A percentile compares a stretch with the other conserved stretches of the same genome.
Evolutionary conservation across 2,888 invertebrate genomes (phyloP).

Genomic region (Meiosimyza decipiens): DNA sequence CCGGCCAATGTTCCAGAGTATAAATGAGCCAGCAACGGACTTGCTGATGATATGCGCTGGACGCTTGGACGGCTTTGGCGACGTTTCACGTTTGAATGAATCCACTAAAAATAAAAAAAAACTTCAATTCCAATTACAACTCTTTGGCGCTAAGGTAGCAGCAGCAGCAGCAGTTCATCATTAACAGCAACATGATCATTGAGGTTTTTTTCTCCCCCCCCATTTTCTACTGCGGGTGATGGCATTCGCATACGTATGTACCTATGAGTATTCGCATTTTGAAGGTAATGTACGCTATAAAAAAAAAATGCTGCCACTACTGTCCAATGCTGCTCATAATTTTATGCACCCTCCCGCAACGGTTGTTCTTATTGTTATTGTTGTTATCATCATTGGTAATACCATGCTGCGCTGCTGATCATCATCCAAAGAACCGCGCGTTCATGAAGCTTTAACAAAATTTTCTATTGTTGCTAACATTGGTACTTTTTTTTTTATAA

Average conservation of each 20-base stretch:
- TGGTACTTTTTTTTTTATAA: no score
- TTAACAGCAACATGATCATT: neutral
- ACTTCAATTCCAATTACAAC: neutral
- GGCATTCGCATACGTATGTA: neutral
- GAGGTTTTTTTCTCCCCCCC: conserved; percentile 23
- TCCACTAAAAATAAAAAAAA: conserved; percentile 35
- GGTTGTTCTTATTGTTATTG: conserved; percentile 49
- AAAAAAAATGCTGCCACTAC: neutral
- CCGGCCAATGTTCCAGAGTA: neutral
- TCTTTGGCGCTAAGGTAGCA: conserved; percentile 5
- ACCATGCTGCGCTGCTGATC: neutral
- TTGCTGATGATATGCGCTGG: conserved; percentile 12
- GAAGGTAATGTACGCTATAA: conserved; percentile 22
- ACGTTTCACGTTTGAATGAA: conserved; percentile 49
- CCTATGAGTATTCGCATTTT: conserved; percentile 1
- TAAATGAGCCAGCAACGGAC: neutral
- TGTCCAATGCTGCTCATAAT: conserved; percentile 33
- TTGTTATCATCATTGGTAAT: conserved; percentile 39
- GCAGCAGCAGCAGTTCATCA: conserved; percentile 5
- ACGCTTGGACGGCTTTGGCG: conserved; percentile 33
- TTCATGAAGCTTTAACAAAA: conserved; percentile 34
- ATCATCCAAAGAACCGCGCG: neutral
- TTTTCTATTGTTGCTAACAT: conserved; percentile 9
- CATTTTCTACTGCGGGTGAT: conserved; percentile 6
- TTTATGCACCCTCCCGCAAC: conserved; percentile 29